Conservation (phyloP, 1,140 invertebrate species). For the Scylla paramamosain region DNA sequence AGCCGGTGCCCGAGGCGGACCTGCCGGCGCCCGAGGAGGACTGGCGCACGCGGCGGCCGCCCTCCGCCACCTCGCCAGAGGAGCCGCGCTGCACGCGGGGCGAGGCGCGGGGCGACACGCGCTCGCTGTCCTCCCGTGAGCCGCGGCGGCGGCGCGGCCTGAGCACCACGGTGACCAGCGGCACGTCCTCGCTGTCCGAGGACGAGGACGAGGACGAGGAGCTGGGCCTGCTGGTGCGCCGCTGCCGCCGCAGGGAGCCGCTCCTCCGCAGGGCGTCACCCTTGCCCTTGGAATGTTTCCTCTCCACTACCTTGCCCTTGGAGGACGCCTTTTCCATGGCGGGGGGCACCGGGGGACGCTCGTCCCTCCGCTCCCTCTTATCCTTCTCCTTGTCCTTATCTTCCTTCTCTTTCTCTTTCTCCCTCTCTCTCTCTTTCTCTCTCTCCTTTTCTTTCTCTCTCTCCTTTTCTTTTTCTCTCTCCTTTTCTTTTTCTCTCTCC, state of each 20-base stretch:
- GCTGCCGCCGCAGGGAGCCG: conserved; percentile 71
- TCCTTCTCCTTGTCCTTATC: conserved; percentile 48
- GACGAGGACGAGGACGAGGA: conserved; percentile 72
- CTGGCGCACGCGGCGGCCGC: conserved; percentile 66
- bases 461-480: background rate
- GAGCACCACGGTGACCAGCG: conserved; percentile 60
- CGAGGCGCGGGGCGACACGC: conserved; percentile 60
- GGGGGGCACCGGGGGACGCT: conserved; percentile 69
- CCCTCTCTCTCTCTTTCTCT: background rate
- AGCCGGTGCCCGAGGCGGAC: conserved; percentile 61
- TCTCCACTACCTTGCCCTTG: conserved; percentile 69
- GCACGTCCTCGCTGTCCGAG: conserved; percentile 68
- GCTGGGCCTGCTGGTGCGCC: conserved; percentile 68
- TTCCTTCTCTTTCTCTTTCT: conserved; percentile 40
- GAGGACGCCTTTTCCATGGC: conserved; percentile 72
- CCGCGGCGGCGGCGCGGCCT: conserved; percentile 51
- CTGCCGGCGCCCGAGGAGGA: conserved; percentile 53
- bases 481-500: conserved; percentile 55
- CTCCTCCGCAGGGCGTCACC: conserved; percentile 70
- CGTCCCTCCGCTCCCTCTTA: conserved; percentile 43
- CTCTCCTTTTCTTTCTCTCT: conserved; percentile 50
- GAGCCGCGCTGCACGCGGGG: conserved; percentile 44
- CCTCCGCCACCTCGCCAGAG: conserved; percentile 54
- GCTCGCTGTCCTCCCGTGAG: conserved; percentile 65
- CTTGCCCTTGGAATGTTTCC: conserved; percentile 78